phyloP scores from a whole-genome alignment of 2,113 vertebrate genomes.

The Melanotaenia duboulayi region DNA sequence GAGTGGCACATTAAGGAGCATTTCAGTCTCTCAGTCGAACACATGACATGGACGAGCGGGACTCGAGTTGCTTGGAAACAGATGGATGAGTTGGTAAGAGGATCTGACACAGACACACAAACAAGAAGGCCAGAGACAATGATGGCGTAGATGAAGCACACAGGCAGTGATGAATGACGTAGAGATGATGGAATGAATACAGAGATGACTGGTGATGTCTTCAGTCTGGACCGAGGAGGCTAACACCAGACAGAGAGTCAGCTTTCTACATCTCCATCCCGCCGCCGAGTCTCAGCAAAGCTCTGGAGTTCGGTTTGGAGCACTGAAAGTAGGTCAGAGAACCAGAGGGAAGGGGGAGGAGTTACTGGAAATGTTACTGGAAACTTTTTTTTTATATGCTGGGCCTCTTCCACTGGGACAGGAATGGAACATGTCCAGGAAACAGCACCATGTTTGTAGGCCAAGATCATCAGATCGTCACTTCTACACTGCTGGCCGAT shows the following conservation, averaged over 20 bases:
- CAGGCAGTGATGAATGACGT: conserved; percentile 23
- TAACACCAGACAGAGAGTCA: background rate
- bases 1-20: background rate
- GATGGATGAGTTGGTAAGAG: conserved; percentile 30
- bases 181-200: background rate
- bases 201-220: background rate
- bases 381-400: conserved; percentile 30
- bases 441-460: background rate
- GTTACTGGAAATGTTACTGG: conserved; percentile 45
- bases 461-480: background rate
- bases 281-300: conserved; percentile 21
- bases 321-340: conserved; percentile 68
- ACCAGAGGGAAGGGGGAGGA: conserved; percentile 14
- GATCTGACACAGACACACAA: conserved; percentile 21
- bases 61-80: conserved; percentile 57
- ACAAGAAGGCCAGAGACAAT: conserved; percentile 11
- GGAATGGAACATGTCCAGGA: conserved; percentile 12
- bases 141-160: background rate
- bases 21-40: background rate
- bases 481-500: background rate
- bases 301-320: conserved; percentile 37
- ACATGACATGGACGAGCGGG: background rate
- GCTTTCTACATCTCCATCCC: conserved; percentile 42
- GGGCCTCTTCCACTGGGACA: conserved; percentile 41
- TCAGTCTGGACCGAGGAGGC: conserved; percentile 3